Evolutionary conservation across 2,113 vertebrate genomes (phyloP), one percentile per base, ranked within the genome.

Genomic region (Grantiella picta): DNA sequence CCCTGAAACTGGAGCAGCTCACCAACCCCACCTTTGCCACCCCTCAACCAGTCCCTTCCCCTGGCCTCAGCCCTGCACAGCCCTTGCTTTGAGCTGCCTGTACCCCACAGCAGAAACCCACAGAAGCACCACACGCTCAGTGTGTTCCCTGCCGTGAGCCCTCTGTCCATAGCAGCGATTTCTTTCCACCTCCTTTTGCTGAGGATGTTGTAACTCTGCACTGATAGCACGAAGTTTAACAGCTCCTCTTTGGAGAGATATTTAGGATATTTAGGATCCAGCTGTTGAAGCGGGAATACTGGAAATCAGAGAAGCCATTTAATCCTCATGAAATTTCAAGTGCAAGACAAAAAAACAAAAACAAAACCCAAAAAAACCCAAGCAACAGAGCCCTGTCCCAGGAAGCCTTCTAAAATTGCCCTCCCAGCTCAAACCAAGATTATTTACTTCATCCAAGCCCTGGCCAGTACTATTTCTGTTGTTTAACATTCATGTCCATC

Each of bases 51-150:
- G 20, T 28, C 10, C 7, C 28, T 54, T 11, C 44, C 9, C 44
- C 9, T 1, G 7, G 5, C 53, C 72, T 15, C 0, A 3, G 29
- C 80, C 84, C 49, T 1, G 10, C 63, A 8, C 75, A 45, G 7
- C 45, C 70, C 66, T 31, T 4, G 5, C 45, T 40, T 14, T 45
- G 65, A 73, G 52, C n/a, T 22, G 69, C 33, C 68, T 49, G 66
- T n/a, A 35, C 6, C 38, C 19, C 22, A 0, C 25, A 6, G 42
- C 49, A 80, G 71, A 7, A 29, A 2, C 27, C 27, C 54, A 2
- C 0, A 2, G 8, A 7, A 35, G 65, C 64, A 10, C 2, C 36
- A 3, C 49, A 5, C 1, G 2, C 1, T 1, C 18, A 1, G 35
- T 1, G 53, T 31, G 18, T 20, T 3, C 81, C 15, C 61, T 36